These are phyloP conservation scores for Ceyx erithaca DNA, from an alignment of 2,797 vertebrate species.

Conservation along the genomic window DNA sequence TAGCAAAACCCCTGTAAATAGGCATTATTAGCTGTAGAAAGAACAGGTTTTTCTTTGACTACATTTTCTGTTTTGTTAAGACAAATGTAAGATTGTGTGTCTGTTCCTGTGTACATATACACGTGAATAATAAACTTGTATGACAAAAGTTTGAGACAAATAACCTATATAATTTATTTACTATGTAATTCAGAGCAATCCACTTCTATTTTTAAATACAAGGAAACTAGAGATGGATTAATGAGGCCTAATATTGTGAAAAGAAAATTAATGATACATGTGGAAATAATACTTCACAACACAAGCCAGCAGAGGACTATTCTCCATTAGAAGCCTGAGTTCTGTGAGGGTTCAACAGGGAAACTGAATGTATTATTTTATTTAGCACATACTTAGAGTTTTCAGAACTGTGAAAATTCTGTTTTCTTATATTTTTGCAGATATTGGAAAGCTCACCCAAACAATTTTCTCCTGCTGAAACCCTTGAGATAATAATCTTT, in stretches of 20 bases:
- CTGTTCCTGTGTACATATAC: not conserved
- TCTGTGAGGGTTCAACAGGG: slow-evolving; percentile 45
- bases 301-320: slow-evolving; percentile 37
- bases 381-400: slow-evolving; percentile 58
- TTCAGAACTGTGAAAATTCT: slow-evolving; percentile 46
- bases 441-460: slow-evolving; percentile 22
- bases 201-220: slow-evolving; percentile 58
- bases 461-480: slow-evolving; percentile 1
- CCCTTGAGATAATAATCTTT: slow-evolving; percentile 31
- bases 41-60: not conserved
- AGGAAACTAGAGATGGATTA: slow-evolving; percentile 54
- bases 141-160: not conserved
- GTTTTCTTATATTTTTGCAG: slow-evolving; percentile 10
- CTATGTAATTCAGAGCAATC: slow-evolving; percentile 27
- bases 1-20: not conserved
- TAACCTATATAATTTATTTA: slow-evolving; percentile 38
- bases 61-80: not conserved
- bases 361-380: slow-evolving; percentile 61
- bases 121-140: not conserved
- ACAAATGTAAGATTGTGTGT: not conserved
- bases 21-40: not conserved
- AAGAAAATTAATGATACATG: slow-evolving; percentile 69
- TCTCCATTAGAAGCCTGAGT: slow-evolving; percentile 35
- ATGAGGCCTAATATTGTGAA: slow-evolving; percentile 62
- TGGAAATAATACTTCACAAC: slow-evolving; percentile 63